phyloP scores from a whole-genome alignment of 2,797 vertebrate genomes.

The Dallia pectoralis region DNA sequence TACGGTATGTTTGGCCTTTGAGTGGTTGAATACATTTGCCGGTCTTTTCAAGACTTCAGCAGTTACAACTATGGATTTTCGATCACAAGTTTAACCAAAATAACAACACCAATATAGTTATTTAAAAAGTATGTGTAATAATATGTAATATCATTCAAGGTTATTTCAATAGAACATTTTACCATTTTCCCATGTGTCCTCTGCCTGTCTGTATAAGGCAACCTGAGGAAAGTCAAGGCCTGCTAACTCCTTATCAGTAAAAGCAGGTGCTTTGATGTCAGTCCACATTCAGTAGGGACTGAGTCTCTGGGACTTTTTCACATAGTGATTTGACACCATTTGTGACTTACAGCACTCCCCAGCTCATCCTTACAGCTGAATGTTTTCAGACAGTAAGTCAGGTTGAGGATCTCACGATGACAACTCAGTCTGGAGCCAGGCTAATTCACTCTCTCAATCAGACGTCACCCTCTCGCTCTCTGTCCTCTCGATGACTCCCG shows the following conservation, averaged over 20 bases:
- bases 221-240: background rate
- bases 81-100: too few species aligned
- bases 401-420: background rate
- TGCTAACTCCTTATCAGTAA: background rate
- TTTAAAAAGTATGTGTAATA: too few species aligned
- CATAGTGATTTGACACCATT: background rate
- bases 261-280: background rate
- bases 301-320: background rate
- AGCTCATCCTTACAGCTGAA: background rate
- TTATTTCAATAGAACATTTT: background rate
- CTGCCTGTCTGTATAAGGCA: background rate
- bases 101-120: too few species aligned
- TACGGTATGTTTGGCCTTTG: too few species aligned
- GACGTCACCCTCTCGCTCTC: background rate
- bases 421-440: background rate
- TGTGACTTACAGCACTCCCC: background rate
- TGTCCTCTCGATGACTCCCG: background rate
- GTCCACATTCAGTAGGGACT: background rate
- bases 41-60: too few species aligned
- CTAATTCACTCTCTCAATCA: slow-evolving; percentile 4
- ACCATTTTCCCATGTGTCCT: background rate
- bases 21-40: too few species aligned
- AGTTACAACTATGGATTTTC: too few species aligned
- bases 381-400: background rate
- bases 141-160: too few species aligned